Conservation (phyloP, 2,888 invertebrate genomes). For the Heliconius charithonia region DNA sequence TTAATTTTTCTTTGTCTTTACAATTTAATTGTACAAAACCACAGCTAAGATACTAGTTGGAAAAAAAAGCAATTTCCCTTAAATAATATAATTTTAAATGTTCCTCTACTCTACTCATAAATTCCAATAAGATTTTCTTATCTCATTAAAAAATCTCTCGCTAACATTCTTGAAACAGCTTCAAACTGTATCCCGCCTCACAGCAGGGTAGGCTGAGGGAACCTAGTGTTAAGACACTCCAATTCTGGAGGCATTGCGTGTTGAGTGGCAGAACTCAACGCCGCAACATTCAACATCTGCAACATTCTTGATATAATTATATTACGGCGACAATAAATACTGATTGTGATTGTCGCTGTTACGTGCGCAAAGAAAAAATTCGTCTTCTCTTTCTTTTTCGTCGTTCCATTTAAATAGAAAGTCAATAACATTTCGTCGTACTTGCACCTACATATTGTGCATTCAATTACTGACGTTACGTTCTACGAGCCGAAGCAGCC, state of each 20-base stretch:
- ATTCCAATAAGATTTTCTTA: not conserved
- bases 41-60: too few relatives aligned
- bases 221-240: too few relatives aligned
- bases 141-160: not conserved
- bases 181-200: too few relatives aligned
- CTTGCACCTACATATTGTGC: not conserved
- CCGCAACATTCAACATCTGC: too few relatives aligned
- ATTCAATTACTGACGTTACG: not conserved
- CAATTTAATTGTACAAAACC: not conserved
- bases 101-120: not conserved
- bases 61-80: too few relatives aligned
- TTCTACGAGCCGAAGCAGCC: not conserved
- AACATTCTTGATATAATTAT: not conserved
- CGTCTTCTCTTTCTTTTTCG: not conserved
- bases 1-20: not conserved
- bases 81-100: not conserved
- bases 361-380: not conserved
- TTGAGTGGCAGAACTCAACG: too few relatives aligned
- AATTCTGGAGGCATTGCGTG: too few relatives aligned
- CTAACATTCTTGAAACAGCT: not conserved
- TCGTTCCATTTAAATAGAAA: slow-evolving; percentile 1
- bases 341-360: not conserved
- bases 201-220: too few relatives aligned
- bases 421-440: not conserved
- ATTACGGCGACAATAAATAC: not conserved